Base-by-base conservation (phyloP, 2,113 vertebrate genomes). In the Sinocyclocheilus anophthalmus region DNA sequence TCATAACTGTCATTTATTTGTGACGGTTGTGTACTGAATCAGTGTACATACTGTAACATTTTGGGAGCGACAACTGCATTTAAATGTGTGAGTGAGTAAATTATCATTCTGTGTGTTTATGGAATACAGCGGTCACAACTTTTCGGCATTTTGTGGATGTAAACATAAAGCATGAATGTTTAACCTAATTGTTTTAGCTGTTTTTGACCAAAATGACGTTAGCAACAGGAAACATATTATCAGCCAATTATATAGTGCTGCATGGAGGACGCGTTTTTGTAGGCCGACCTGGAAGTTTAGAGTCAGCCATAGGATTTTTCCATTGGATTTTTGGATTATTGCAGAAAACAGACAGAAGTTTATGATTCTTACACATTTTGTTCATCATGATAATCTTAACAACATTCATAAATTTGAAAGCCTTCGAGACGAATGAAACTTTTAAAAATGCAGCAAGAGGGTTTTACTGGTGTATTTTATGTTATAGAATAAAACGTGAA, bases 1-100 rank as follows among this genome's bases (percentile, higher is more conserved):
- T 73, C 70, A 70, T 37, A 70, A 70, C 30, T 37, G 30, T 3
- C 67, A 73, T 73, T 73, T 45, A 73, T 73, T 73, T 73, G 70
- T 42, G 18, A 6, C 5, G 18, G 37, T 73, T 73, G 70, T 73
- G n/a, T 73, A 73, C 39, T 12, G 20, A n/a, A 73, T 73, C 70
- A 22, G n/a, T 2, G 1, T 73, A 73, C 37, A 73, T 20, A 73
- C 22, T n/a, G 59, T 5, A 55, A 55, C 1, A 55, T 55, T 55
- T 55, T 18, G 53, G 9, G 59, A 63, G 59, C 8, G 59, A 63
- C n/a, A 11, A 11, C 18, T 63, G 59, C 20, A 24, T 63, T 63
- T 63, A 63, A 42, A 73, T 45, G 37, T 42, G 18, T 1, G 45
- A 73, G 37, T 45, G 37, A 73, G 18, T 45, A 73, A 73, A 73